Conservation (phyloP, 2,113 vertebrate genomes). For the Rhinoderma darwinii region DNA sequence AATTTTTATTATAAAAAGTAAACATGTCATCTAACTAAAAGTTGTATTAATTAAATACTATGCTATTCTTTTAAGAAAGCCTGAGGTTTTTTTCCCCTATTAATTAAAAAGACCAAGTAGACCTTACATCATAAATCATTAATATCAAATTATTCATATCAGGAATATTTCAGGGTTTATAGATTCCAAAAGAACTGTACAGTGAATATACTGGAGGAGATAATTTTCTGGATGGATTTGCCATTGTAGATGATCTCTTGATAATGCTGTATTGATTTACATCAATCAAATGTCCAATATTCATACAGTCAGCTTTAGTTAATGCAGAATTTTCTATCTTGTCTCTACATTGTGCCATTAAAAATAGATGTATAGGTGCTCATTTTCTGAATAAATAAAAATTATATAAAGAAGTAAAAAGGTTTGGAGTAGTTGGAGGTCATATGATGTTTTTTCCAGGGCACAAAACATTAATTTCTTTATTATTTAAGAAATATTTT, state of each 20-base stretch:
- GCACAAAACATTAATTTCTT: not conserved
- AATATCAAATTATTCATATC: conserved; percentile 1
- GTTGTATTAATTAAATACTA: no score
- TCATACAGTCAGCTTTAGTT: conserved; percentile 9
- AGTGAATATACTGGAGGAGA: not conserved
- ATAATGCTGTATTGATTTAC: conserved; percentile 34
- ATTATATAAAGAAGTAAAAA: not conserved
- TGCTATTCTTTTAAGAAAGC: not conserved
- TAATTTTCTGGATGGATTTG: conserved; percentile 6
- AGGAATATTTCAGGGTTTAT: not conserved
- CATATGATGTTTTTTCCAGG: no score
- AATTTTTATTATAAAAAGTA: no score
- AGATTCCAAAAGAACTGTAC: not conserved
- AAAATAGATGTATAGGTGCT: not conserved
- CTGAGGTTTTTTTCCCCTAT: not conserved
- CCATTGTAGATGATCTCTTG: not conserved
- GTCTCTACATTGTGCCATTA: not conserved
- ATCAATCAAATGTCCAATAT: not conserved
- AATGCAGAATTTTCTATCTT: conserved; percentile 22
- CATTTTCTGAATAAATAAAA: not conserved
- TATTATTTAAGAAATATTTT: not conserved
- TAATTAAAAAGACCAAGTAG: not conserved
- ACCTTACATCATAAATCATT: conserved; percentile 21
- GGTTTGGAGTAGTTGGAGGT: not conserved
- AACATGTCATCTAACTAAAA: no score